A percentile compares a stretch with the other conserved stretches of the same genome.
These are phyloP conservation scores for Tetrao urogallus DNA, from an alignment of 2,113 vertebrate genomes.

Conservation along the genomic window DNA sequence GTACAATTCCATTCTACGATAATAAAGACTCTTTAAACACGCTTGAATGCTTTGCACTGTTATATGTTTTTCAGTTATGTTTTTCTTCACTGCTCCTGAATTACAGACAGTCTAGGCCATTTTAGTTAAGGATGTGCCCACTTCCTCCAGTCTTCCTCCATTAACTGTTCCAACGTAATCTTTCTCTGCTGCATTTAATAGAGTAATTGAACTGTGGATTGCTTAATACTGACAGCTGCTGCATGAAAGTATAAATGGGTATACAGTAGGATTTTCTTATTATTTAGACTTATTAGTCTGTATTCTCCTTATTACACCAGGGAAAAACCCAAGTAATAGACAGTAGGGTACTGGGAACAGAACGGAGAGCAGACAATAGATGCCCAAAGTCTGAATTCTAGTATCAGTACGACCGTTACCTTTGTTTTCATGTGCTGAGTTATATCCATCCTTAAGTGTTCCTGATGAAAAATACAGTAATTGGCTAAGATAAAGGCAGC, in stretches of 20 bases:
- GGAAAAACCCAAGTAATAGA: neutral
- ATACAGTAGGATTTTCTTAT: neutral
- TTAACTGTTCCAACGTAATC: neutral
- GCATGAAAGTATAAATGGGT: neutral
- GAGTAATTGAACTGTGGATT: neutral
- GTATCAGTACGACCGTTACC: neutral
- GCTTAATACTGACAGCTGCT: neutral
- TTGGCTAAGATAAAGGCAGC: neutral
- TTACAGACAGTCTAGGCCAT: neutral
- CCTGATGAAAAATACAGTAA: neutral
- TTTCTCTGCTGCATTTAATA: neutral
- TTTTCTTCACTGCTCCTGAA: neutral
- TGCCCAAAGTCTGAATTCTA: neutral
- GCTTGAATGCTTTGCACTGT: neutral
- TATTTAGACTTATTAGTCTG: neutral
- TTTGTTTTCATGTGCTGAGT: neutral
- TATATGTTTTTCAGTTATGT: neutral
- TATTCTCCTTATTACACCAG: neutral
- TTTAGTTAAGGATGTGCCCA: neutral
- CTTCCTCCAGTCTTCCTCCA: neutral
- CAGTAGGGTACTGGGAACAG: neutral
- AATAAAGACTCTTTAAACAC: slow-evolving; percentile 3
- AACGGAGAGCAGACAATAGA: neutral
- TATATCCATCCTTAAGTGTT: neutral
- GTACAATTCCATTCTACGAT: neutral